phyloP scores from a whole-genome alignment of 2,888 invertebrate genomes.

The Eurytoma adleriae region DNA sequence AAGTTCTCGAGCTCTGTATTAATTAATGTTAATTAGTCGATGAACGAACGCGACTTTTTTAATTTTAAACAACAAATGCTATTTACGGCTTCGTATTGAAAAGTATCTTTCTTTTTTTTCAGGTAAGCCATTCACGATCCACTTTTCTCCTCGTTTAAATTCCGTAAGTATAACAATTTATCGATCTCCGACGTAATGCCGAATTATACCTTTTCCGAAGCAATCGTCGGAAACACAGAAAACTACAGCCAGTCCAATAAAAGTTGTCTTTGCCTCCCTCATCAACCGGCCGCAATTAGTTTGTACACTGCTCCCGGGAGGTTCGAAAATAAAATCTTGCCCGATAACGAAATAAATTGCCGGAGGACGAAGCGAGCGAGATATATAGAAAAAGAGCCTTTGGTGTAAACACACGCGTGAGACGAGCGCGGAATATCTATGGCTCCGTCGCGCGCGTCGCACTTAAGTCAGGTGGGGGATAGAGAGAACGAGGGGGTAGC shows the following conservation, averaged over 20 bases:
- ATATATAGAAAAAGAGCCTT: neutral
- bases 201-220: conserved; percentile 10
- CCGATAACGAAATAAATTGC: too few species aligned
- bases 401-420: neutral
- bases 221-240: neutral
- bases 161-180: neutral
- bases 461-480: neutral
- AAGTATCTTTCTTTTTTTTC: conserved; percentile 7
- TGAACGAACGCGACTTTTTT: conserved; percentile 8
- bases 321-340: conserved; percentile 3
- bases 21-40: conserved; percentile 8
- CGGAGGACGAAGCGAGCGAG: neutral
- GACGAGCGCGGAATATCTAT: neutral
- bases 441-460: conserved; percentile 1
- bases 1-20: neutral
- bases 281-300: neutral
- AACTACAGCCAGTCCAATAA: neutral
- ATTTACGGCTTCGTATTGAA: conserved; percentile 4
- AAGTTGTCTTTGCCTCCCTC: neutral
- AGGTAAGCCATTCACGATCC: conserved; percentile 28
- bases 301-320: neutral
- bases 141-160: neutral
- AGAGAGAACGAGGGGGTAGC: neutral
- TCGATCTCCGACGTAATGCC: neutral
- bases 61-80: too few species aligned